Conservation (phyloP, 2,113 vertebrate genomes). For the Petromus typicus region DNA sequence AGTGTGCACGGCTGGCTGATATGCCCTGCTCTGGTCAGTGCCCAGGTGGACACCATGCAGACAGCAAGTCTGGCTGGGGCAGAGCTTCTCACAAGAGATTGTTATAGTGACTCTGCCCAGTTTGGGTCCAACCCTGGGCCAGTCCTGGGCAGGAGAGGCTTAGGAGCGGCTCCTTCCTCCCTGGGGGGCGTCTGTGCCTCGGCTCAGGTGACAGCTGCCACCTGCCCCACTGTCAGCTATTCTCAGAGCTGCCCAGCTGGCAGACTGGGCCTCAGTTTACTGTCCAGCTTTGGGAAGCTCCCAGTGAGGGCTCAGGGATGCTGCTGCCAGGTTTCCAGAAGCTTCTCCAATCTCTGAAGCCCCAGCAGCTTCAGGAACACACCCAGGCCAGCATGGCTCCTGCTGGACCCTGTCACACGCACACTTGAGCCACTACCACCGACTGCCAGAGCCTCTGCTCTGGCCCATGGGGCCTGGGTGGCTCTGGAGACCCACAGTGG, state of each 20-base stretch:
- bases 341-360: slow-evolving; percentile 56
- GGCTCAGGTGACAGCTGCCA: slow-evolving; percentile 49
- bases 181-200: accelerated
- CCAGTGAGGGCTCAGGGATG: neutral
- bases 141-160: neutral
- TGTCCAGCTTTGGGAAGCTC: neutral
- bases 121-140: neutral
- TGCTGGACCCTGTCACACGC: neutral
- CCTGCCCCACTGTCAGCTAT: neutral
- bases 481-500: neutral
- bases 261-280: neutral
- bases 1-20: slow-evolving; percentile 47
- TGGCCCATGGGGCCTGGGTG: neutral
- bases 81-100: neutral
- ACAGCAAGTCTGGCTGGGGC: neutral
- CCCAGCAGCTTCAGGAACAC: slow-evolving; percentile 25
- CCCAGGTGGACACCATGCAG: slow-evolving; percentile 63
- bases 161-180: neutral
- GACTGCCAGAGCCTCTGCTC: neutral
- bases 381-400: slow-evolving; percentile 40
- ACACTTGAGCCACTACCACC: neutral
- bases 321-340: slow-evolving; percentile 49
- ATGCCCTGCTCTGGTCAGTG: slow-evolving; percentile 40
- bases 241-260: neutral
- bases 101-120: neutral